Percentiles rank a stretch among this genome's conserved stretches.
These are phyloP conservation scores for Stenurella melanura DNA, from an alignment of 2,888 invertebrate species.

Conservation along the genomic window DNA sequence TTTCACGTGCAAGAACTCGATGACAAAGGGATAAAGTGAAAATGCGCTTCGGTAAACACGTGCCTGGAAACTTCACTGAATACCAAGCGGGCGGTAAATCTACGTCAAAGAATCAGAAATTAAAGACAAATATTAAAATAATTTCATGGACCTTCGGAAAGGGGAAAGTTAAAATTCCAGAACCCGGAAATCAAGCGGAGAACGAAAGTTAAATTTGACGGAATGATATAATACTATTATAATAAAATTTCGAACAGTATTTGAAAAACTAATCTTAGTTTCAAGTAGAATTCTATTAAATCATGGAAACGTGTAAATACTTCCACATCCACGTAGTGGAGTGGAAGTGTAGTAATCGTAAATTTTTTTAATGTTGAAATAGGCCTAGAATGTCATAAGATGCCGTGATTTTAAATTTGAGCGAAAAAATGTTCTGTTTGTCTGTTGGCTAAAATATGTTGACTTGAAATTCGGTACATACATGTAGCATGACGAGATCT, in stretches of 20 bases:
- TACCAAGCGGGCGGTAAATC: background rate
- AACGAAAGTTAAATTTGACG: background rate
- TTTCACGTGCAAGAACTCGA: background rate
- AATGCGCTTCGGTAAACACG: background rate
- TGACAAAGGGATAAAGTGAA: background rate
- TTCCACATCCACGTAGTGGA: too few species aligned
- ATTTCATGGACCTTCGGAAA: background rate
- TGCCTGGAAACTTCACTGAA: background rate
- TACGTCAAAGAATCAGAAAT: background rate
- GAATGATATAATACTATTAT: background rate
- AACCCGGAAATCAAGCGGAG: background rate
- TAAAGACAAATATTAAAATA: background rate
- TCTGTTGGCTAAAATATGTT: too few species aligned
- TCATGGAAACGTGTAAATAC: too few species aligned
- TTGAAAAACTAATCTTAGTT: too few species aligned
- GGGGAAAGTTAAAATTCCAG: background rate
- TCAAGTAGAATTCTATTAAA: too few species aligned
- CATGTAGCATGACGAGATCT: too few species aligned
- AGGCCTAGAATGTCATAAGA: too few species aligned
- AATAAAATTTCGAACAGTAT: background rate
- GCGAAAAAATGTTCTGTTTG: too few species aligned
- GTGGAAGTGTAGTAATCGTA: too few species aligned
- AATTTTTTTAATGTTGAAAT: too few species aligned
- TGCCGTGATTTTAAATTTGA: too few species aligned
- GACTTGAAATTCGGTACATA: too few species aligned